A percentile compares a stretch with the other conserved stretches of the same genome.
These are phyloP conservation scores for Tryphoninae sp. DNA, from an alignment of 2,888 invertebrate genomes.

Conservation along the genomic window DNA sequence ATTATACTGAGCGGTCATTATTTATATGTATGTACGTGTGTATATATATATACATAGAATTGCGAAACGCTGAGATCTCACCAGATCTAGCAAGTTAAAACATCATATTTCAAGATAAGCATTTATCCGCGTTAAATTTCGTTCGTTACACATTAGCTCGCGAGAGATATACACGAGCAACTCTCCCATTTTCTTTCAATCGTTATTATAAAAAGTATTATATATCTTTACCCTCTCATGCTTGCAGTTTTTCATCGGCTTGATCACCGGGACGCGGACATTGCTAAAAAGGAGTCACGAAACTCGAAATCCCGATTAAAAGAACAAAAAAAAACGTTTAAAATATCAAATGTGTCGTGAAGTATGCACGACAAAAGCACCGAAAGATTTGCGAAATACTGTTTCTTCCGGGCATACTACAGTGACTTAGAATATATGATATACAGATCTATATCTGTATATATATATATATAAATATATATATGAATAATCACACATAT, in stretches of 20 bases:
- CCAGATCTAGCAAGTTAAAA: slow-evolving; percentile 56
- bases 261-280: not conserved
- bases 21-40: slow-evolving; percentile 36
- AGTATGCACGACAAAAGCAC: slow-evolving; percentile 41
- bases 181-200: slow-evolving; percentile 8
- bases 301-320: slow-evolving; percentile 16
- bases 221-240: slow-evolving; percentile 36
- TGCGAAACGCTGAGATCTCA: slow-evolving; percentile 51
- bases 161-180: slow-evolving; percentile 30
- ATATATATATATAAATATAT: slow-evolving; percentile 1
- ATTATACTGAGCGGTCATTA: slow-evolving; percentile 60
- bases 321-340: slow-evolving; percentile 3
- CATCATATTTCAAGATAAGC: slow-evolving; percentile 57
- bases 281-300: slow-evolving; percentile 33
- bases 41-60: slow-evolving; percentile 55
- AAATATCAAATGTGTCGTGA: slow-evolving; percentile 25
- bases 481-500: slow-evolving; percentile 36
- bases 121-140: slow-evolving; percentile 55
- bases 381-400: slow-evolving; percentile 56
- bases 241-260: slow-evolving; percentile 28
- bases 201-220: slow-evolving; percentile 58
- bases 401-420: slow-evolving; percentile 55
- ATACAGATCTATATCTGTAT: slow-evolving; percentile 29
- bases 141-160: slow-evolving; percentile 54
- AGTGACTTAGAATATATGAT: slow-evolving; percentile 59